A percentile compares a stretch with the other conserved stretches of the same genome.
phyloP scores from a whole-genome alignment of 2,113 vertebrate genomes.

The Sinosuthora webbiana region DNA sequence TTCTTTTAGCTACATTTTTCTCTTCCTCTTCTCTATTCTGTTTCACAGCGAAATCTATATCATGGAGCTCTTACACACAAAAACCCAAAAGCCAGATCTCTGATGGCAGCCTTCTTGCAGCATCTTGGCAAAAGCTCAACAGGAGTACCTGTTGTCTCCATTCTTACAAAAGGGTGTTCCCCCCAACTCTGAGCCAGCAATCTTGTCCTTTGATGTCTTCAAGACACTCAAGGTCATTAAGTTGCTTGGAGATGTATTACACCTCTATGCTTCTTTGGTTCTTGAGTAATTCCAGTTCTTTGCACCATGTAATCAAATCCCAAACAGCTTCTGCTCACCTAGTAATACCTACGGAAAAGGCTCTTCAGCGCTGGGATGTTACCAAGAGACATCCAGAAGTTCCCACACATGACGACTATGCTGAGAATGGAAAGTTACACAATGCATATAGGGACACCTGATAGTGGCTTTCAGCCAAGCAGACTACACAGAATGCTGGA shows the following conservation, averaged over 20 bases:
- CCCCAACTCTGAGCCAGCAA: not conserved
- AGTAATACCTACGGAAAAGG: conserved; percentile 2
- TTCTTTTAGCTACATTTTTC: not conserved
- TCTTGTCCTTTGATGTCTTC: not conserved
- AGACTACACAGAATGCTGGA: not conserved
- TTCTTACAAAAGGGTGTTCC: not conserved
- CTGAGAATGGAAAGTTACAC: not conserved
- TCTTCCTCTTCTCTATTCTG: not conserved
- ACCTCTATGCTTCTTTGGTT: not conserved
- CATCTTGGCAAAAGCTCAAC: not conserved
- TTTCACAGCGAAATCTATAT: not conserved
- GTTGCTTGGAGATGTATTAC: not conserved
- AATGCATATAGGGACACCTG: not conserved
- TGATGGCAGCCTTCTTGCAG: not conserved
- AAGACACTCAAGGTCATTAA: not conserved
- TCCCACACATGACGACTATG: not conserved
- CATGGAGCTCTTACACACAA: not conserved
- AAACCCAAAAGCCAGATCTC: not conserved
- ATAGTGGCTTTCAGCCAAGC: not conserved
- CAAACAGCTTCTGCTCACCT: not conserved
- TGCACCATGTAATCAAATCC: not conserved
- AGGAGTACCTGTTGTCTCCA: not conserved
- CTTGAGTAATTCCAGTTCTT: not conserved
- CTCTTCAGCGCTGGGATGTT: conserved; percentile 2
- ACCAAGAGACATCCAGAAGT: not conserved